These are phyloP conservation scores for Lerista edwardsae DNA, from an alignment of 2,797 vertebrate genomes.

Conservation along the genomic window DNA sequence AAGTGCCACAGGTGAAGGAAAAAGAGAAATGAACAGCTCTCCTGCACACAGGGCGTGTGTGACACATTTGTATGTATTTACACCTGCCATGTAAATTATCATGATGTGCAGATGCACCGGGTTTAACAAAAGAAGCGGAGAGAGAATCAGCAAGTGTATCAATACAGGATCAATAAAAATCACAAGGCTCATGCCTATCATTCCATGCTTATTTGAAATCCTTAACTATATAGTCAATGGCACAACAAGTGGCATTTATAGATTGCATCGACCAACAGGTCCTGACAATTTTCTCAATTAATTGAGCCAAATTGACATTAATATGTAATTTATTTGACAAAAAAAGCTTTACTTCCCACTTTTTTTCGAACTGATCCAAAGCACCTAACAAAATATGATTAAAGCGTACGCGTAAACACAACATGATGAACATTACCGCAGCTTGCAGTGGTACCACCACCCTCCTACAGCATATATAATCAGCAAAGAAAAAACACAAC, in stretches of 20 bases:
- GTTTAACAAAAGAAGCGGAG: not conserved
- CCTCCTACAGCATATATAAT: too few relatives aligned
- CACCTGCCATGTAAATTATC: not conserved
- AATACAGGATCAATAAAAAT: constrained; percentile 46
- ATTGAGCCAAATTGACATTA: not conserved
- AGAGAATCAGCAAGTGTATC: not conserved
- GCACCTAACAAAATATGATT: constrained; percentile 33
- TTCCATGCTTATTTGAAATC: constrained; percentile 1
- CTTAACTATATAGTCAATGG: not conserved
- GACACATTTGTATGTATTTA: not conserved
- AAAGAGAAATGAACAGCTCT: constrained; percentile 26
- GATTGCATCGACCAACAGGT: constrained; percentile 25
- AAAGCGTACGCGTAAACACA: not conserved
- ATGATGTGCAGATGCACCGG: not conserved
- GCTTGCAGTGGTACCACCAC: too few relatives aligned
- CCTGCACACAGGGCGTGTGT: constrained; percentile 10
- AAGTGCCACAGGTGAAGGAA: not conserved
- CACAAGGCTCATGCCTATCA: constrained; percentile 31
- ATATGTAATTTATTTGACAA: constrained; percentile 13
- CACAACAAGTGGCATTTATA: not conserved
- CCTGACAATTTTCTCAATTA: constrained; percentile 38
- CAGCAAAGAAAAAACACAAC: too few relatives aligned
- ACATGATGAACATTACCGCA: too few relatives aligned
- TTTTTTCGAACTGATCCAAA: constrained; percentile 48
- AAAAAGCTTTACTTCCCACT: constrained; percentile 42